phyloP scores from a whole-genome alignment of 2,888 invertebrate genomes.

The Blomia tropicalis region DNA sequence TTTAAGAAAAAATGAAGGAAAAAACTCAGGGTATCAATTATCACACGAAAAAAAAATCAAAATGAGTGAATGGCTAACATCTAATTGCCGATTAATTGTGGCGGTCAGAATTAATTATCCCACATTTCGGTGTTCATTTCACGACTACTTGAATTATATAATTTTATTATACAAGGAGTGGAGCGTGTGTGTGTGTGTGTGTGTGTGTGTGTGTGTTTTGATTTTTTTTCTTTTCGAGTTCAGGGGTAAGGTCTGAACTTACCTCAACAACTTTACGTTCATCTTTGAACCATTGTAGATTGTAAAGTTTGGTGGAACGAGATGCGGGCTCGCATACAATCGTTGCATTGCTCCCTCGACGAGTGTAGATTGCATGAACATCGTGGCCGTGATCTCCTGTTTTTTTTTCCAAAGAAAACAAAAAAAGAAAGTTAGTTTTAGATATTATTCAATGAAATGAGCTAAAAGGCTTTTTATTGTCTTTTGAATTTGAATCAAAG shows the following conservation, averaged over 20 bases:
- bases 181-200: too few species aligned
- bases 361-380: conserved; percentile 27
- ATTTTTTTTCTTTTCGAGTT: too few species aligned
- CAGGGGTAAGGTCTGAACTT: too few species aligned
- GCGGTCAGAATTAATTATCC: too few species aligned
- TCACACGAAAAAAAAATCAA: neutral
- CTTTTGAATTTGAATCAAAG: too few species aligned
- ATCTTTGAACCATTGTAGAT: conserved; percentile 30
- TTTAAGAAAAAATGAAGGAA: neutral
- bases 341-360: conserved; percentile 28
- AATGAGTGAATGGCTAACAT: neutral
- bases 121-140: too few species aligned
- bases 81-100: too few species aligned
- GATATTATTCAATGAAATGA: neutral
- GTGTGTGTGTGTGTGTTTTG: too few species aligned
- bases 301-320: conserved; percentile 26
- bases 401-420: neutral
- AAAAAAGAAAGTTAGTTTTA: neutral
- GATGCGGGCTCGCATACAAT: conserved; percentile 27
- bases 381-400: conserved; percentile 22
- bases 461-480: too few species aligned
- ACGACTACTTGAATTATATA: too few species aligned
- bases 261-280: conserved; percentile 29
- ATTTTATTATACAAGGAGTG: too few species aligned
- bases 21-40: neutral